phyloP scores from a whole-genome alignment of 2,113 vertebrate genomes.

The Channa argus region DNA sequence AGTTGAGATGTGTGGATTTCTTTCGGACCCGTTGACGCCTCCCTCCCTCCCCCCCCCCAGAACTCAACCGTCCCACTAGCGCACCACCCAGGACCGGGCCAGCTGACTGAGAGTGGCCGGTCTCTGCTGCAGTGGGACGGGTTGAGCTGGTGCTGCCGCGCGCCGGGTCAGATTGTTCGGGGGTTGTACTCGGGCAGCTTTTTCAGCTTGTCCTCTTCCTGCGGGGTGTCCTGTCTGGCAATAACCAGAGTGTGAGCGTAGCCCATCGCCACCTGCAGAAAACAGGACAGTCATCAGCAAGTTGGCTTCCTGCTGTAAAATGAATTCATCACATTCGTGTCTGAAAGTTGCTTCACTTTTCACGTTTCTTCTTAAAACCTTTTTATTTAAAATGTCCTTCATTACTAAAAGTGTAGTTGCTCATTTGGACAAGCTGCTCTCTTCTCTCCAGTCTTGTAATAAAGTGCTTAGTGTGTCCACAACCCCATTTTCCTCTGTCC shows the following conservation, averaged over 20 bases:
- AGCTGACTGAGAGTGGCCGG: conserved; percentile 60
- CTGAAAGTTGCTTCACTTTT: no score
- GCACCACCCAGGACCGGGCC: conserved; percentile 40
- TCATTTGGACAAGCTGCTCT: no score
- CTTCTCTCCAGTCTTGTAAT: no score
- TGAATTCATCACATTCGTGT: no score
- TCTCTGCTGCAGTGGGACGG: conserved; percentile 49
- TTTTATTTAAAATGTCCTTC: no score
- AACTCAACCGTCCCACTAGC: conserved; percentile 46
- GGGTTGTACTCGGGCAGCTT: conserved; percentile 97
- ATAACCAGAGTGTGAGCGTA: conserved; percentile 92
- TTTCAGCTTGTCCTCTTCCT: conserved; percentile 90
- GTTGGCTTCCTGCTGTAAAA: no score
- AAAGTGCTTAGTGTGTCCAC: no score
- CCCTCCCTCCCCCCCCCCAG: conserved; percentile 33
- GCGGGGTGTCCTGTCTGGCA: conserved; percentile 89
- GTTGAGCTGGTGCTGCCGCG: conserved; percentile 19
- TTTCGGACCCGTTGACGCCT: conserved; percentile 25
- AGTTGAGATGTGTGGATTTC: conserved; percentile 58
- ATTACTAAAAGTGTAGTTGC: no score
- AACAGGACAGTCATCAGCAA: not conserved
- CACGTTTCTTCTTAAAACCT: no score
- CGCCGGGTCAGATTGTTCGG: conserved; percentile 88
- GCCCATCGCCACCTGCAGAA: conserved; percentile 93
- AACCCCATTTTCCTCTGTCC: no score